phyloP scores from a whole-genome alignment of 2,797 vertebrate species.

The Staurois parvus region DNA sequence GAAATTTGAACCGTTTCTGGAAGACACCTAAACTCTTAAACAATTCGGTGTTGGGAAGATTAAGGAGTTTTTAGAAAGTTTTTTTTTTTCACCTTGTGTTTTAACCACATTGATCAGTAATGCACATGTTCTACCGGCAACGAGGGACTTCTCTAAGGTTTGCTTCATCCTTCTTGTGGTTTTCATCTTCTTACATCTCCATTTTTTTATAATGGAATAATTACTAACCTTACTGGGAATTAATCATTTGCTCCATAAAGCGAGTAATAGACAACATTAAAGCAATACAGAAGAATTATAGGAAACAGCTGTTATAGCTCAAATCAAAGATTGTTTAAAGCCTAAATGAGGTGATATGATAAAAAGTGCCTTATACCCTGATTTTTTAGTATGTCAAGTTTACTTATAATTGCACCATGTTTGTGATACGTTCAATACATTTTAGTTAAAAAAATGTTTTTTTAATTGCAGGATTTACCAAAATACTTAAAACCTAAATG shows the following conservation, averaged over 20 bases:
- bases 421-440: too few relatives aligned
- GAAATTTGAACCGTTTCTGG: not conserved
- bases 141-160: conserved; percentile 65
- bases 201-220: conserved; percentile 79
- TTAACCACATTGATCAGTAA: conserved; percentile 72
- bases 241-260: conserved; percentile 77
- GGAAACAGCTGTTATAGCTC: conserved; percentile 46
- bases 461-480: too few relatives aligned
- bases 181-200: conserved; percentile 76
- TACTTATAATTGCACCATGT: too few relatives aligned
- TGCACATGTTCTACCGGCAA: conserved; percentile 72
- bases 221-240: conserved; percentile 74
- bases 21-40: conserved; percentile 16
- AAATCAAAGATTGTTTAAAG: conserved; percentile 40
- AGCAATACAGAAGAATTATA: conserved; percentile 43
- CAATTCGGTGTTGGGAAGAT: conserved; percentile 14
- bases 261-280: conserved; percentile 61
- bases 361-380: not conserved
- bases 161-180: conserved; percentile 73
- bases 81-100: conserved; percentile 47
- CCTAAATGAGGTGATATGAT: not conserved
- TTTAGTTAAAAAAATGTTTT: too few relatives aligned
- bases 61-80: conserved; percentile 18
- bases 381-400: not conserved
- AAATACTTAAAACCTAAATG: too few relatives aligned